These are phyloP conservation scores for Nothoprocta perdicaria DNA, from an alignment of 2,113 vertebrate genomes.

Conservation along the genomic window DNA sequence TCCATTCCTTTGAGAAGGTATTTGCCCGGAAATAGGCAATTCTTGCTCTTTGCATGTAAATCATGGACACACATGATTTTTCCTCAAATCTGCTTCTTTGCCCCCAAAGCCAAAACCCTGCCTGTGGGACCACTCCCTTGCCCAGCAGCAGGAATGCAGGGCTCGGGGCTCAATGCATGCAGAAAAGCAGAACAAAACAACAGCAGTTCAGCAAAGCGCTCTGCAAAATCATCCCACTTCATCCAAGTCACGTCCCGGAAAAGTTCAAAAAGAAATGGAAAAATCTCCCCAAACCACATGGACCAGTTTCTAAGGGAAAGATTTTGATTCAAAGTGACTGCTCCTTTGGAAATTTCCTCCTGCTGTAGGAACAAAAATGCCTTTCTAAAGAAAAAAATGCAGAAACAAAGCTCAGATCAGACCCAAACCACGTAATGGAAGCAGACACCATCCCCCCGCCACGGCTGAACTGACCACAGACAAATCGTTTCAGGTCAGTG, in stretches of 20 bases:
- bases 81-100: neutral
- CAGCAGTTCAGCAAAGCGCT: neutral
- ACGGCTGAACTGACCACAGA: neutral
- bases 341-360: neutral
- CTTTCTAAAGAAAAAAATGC: neutral
- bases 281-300: accelerated
- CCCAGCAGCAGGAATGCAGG: neutral
- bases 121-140: neutral
- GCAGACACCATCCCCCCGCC: neutral
- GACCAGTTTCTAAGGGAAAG: accelerated
- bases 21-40: neutral
- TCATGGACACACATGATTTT: neutral
- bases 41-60: neutral
- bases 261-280: accelerated
- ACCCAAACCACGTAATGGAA: neutral
- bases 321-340: neutral
- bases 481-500: slow-evolving; percentile 43
- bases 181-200: neutral
- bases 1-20: neutral
- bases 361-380: neutral
- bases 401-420: neutral
- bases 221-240: accelerated
- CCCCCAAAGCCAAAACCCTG: no score
- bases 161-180: neutral
- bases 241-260: accelerated